A percentile compares a stretch with the other conserved stretches of the same genome.
phyloP scores from a whole-genome alignment of 2,888 invertebrate genomes.

The Halictus quadricinctus region DNA sequence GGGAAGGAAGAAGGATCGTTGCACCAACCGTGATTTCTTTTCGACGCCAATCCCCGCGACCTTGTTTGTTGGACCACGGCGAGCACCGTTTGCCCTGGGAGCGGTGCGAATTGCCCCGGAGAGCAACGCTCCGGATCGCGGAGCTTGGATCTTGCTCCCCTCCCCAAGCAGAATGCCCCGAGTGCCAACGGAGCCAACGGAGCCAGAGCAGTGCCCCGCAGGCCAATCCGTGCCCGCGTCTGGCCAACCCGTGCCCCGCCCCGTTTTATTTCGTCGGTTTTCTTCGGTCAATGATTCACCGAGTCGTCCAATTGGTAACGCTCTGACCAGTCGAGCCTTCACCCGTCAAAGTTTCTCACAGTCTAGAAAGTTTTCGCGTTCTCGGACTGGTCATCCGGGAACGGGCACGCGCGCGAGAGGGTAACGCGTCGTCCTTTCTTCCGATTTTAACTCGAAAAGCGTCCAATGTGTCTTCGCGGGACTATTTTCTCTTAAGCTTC shows the following conservation, averaged over 20 bases:
- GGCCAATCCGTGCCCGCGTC: not conserved
- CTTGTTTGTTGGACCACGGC: constrained; percentile 47
- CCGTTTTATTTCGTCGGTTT: not conserved
- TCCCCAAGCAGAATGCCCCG: not conserved
- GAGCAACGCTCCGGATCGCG: not conserved
- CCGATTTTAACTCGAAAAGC: not conserved
- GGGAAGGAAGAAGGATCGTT: constrained; percentile 65
- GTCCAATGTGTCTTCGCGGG: not conserved
- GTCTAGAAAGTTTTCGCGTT: not conserved
- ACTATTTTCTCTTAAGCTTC: not conserved
- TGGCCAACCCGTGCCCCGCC: not conserved
- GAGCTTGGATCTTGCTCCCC: not conserved
- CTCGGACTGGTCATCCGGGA: constrained; percentile 3
- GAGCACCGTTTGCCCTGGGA: not conserved
- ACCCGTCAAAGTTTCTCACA: not conserved
- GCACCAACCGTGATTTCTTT: constrained; percentile 62
- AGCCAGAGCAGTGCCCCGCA: not conserved
- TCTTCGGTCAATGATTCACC: constrained; percentile 25
- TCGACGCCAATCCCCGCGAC: constrained; percentile 52
- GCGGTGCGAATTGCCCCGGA: not conserved
- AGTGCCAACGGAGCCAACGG: too few relatives aligned
- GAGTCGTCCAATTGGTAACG: constrained; percentile 26
- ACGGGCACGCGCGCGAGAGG: not conserved
- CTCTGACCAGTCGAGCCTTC: constrained; percentile 9
- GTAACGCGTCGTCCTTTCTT: not conserved